Percentiles rank a stretch among this genome's conserved stretches.
Evolutionary conservation across 2,797 vertebrate species (phyloP).

Genomic region (Microctenopoma steveboyesi): DNA sequence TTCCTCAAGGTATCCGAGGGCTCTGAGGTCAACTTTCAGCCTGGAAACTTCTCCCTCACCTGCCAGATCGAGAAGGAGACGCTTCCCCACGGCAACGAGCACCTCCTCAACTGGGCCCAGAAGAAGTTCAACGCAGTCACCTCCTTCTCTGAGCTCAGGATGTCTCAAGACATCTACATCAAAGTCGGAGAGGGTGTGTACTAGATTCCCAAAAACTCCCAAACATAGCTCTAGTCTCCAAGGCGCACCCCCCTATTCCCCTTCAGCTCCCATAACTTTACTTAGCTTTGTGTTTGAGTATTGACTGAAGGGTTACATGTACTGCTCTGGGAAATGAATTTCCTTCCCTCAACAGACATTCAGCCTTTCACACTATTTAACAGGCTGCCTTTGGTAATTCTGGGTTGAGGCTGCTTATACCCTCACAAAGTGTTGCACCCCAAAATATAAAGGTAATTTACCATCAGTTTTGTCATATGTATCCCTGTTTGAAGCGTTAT

Average conservation of each 20-base stretch:
- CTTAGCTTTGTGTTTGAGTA: slow-evolving; percentile 54
- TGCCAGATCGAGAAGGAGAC: slow-evolving; percentile 80
- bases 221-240: slow-evolving; percentile 53
- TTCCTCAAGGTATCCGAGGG: slow-evolving; percentile 87
- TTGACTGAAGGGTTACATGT: slow-evolving; percentile 43
- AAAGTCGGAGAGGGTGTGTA: slow-evolving; percentile 97
- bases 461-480: no score
- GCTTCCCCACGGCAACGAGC: slow-evolving; percentile 90
- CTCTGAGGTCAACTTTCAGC: slow-evolving; percentile 87
- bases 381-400: slow-evolving; percentile 23
- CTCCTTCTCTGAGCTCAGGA: slow-evolving; percentile 96
- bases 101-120: slow-evolving; percentile 91
- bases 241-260: slow-evolving; percentile 37
- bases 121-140: slow-evolving; percentile 92
- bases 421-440: background rate
- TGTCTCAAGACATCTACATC: slow-evolving; percentile 93
- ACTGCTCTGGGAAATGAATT: slow-evolving; percentile 27
- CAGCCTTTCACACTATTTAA: slow-evolving; percentile 25
- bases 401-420: slow-evolving; percentile 18
- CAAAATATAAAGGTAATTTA: background rate
- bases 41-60: slow-evolving; percentile 87
- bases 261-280: slow-evolving; percentile 50
- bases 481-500: no score
- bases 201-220: slow-evolving; percentile 52
- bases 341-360: slow-evolving; percentile 32